Base-by-base conservation (phyloP, 1,140 invertebrate species). In the Calephelis nemesis region DNA sequence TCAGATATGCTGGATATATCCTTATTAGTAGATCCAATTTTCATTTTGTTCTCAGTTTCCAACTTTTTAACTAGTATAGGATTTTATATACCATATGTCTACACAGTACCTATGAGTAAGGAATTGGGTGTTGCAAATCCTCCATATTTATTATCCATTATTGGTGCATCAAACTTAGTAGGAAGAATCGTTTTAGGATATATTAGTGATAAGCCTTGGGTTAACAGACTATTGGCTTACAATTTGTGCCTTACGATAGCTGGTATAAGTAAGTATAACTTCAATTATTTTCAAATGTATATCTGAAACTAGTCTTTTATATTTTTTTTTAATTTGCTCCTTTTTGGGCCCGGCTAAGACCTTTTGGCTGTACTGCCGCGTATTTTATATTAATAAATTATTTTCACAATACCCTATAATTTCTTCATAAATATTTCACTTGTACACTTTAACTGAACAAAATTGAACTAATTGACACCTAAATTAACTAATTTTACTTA, bases 51-150 rank as follows among this genome's bases (percentile, higher is more conserved):
- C 89, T 95, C 95, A 19, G 68, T 98, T 45, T 99, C 98, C 39
- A 99, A 99, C 90, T 98, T 99, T 84, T 95, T 97, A 79, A 99
- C 98, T 7, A 98, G 97, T 83, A 96, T 99, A 75, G 98, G 98
- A 47, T 99, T 98, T 93, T 98, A 99, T 87, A 95, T 98, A 78
- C 98, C 98, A 66, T 97, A 98, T 92, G 93, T 99, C 73, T 97
- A 96, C 88, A 93, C 97, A 50, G 94, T 95, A 69, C 92, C 95
- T 58, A 94, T 95, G 87, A 95, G 95, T 5, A 89, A 94, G 65
- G 84, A 93, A 8, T 75, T 95, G 58, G 90, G 91, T 0, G 93
- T 97, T 11, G 73, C 88, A 84, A 93, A 73, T 86, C 93, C 63
- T 75, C 94, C 62, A 93, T 95, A 94, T 76, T 90, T 98, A 65